These are phyloP conservation scores for Arothron firmamentum DNA, from an alignment of 2,113 vertebrate species.

Conservation along the genomic window DNA sequence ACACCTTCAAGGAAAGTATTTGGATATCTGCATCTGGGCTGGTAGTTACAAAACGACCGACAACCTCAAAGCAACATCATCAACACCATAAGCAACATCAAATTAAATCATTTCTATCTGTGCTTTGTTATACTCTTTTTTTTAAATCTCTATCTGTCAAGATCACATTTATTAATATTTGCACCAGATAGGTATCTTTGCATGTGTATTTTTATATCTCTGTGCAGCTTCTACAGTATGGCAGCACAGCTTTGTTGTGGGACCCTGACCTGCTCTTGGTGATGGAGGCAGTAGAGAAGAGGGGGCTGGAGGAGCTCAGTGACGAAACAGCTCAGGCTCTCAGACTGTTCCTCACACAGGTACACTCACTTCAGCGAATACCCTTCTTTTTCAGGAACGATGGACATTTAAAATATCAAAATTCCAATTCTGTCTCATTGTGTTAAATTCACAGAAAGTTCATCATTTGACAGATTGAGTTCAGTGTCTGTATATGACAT, in stretches of 20 bases:
- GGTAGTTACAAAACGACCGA: too few relatives aligned
- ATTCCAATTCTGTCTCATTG: not conserved
- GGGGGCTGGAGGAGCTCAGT: conserved; percentile 75
- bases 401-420: conserved; percentile 38
- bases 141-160: too few relatives aligned
- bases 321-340: conserved; percentile 72
- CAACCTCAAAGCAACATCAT: too few relatives aligned
- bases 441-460: not conserved
- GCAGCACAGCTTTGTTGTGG: conserved; percentile 68
- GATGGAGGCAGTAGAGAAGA: conserved; percentile 72
- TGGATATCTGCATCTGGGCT: too few relatives aligned
- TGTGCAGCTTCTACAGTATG: conserved; percentile 80
- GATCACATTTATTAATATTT: not conserved
- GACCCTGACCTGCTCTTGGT: conserved; percentile 76
- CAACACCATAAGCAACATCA: too few relatives aligned
- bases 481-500: too few relatives aligned
- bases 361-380: conserved; percentile 39
- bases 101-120: too few relatives aligned
- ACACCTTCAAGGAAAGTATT: too few relatives aligned
- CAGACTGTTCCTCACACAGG: conserved; percentile 81
- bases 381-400: not conserved
- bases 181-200: not conserved
- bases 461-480: too few relatives aligned
- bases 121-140: too few relatives aligned
- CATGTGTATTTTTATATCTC: not conserved